Conservation (phyloP, 2,797 vertebrate genomes). For the Sitta carolinensis region DNA sequence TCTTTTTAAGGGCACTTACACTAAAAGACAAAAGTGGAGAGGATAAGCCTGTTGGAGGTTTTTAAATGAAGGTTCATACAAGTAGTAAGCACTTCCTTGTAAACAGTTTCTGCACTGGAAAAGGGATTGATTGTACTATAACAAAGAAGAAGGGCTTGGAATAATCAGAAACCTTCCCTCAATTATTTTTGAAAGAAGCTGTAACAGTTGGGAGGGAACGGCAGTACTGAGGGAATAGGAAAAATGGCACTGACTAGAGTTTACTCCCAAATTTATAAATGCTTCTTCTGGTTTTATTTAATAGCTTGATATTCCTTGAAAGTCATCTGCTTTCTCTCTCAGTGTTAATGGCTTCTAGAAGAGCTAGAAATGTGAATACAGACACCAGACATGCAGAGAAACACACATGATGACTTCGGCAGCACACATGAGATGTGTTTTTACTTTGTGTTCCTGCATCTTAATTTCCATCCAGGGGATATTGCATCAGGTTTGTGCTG, state of each 20-base stretch:
- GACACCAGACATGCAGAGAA: accelerated
- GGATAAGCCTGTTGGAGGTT: background rate
- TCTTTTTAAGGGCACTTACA: background rate
- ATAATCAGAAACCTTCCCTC: background rate
- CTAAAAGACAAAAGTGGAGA: background rate
- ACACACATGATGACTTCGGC: accelerated
- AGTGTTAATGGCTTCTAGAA: background rate
- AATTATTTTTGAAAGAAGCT: background rate
- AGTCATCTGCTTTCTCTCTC: background rate
- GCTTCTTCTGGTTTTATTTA: background rate
- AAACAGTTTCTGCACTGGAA: background rate
- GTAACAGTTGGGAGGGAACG: background rate
- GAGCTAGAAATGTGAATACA: background rate
- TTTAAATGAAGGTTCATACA: background rate
- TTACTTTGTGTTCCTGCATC: background rate
- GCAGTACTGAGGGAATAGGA: background rate
- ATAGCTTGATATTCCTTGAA: background rate
- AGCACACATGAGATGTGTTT: background rate
- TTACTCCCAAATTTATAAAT: background rate
- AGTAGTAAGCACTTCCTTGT: background rate
- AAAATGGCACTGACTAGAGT: background rate
- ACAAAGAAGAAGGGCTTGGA: background rate
- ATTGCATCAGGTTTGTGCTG: background rate
- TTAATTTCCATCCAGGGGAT: background rate
- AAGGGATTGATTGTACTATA: background rate